Base-by-base conservation (phyloP, 2,888 invertebrate genomes). In the Drosophila formosana region DNA sequence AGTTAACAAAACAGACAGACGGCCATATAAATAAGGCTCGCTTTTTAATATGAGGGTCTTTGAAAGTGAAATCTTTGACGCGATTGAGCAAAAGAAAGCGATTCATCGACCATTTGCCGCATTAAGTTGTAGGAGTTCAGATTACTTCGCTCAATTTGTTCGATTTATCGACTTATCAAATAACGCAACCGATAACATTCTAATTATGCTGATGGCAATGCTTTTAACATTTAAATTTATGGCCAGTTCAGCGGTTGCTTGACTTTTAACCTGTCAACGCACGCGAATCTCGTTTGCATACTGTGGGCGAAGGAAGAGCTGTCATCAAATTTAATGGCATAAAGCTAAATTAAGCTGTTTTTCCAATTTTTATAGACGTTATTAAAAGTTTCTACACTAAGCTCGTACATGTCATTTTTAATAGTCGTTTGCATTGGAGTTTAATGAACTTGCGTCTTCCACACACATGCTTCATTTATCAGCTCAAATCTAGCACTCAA, bases 81-180 rank as follows among this genome's bases (percentile, higher is more conserved):
- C 41, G 23, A 11, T 25, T 41, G 26, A 49, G 37, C 49, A 68
- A 82, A 80, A 77, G 82, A 86, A 82, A 82, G 87, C 75, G 74
- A 62, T 70, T 65, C 57, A 45, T 61, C 43, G 49, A 18, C 47
- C 58, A 58, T 32, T 66, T 43, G 74, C 32, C 67, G 70, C 78
- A 82, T 80, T 80, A 78, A 83, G 76, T 87, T 85, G 88, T 83
- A 75, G 85, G 82, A 79, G 83, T 76, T 34, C 39, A n/a, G 63
- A 32, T 82, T 55, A 66, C 55, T 65, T 78, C 26, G 50, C 45
- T 72, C 73, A 78, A 81, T 81, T 83, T 84, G 85, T 81, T 63
- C 32, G 47, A 37, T 52, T 80, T 78, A 70, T 81, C 64, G 58
- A 50, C 41, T 34, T 26, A 68, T 66, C 64, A 46, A 70, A 79